A percentile compares a stretch with the other conserved stretches of the same genome.
These are phyloP conservation scores for Cranoglanis bouderius DNA, from an alignment of 2,113 vertebrate species.

Conservation along the genomic window DNA sequence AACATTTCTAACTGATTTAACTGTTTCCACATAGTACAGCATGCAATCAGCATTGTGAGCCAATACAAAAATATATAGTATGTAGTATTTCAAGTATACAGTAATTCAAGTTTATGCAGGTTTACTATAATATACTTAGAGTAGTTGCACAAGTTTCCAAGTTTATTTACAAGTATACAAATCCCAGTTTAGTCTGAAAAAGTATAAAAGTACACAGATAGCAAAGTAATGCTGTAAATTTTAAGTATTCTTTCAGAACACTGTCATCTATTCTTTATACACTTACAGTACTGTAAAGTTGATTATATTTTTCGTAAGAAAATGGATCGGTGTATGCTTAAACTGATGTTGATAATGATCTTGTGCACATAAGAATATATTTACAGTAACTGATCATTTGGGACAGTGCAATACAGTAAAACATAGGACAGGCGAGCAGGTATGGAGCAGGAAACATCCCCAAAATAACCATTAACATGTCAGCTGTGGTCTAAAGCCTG, in stretches of 20 bases:
- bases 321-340: slow-evolving; percentile 4
- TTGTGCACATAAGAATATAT: background rate
- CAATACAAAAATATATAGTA: background rate
- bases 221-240: background rate
- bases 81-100: background rate
- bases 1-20: background rate
- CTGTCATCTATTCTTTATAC: background rate
- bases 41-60: background rate
- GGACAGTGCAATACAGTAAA: background rate
- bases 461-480: slow-evolving; percentile 58
- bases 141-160: background rate
- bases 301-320: background rate
- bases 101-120: background rate
- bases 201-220: background rate
- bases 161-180: background rate
- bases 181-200: background rate
- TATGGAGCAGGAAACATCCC: background rate
- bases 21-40: background rate
- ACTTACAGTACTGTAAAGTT: background rate
- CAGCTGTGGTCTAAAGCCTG: slow-evolving; percentile 51
- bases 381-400: background rate
- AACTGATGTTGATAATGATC: background rate
- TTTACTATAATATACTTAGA: background rate
- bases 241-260: background rate
- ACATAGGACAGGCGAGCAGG: background rate